A percentile compares a stretch with the other conserved stretches of the same genome.
phyloP scores from a whole-genome alignment of 2,888 invertebrate genomes.

The Drosophila buzzatii region DNA sequence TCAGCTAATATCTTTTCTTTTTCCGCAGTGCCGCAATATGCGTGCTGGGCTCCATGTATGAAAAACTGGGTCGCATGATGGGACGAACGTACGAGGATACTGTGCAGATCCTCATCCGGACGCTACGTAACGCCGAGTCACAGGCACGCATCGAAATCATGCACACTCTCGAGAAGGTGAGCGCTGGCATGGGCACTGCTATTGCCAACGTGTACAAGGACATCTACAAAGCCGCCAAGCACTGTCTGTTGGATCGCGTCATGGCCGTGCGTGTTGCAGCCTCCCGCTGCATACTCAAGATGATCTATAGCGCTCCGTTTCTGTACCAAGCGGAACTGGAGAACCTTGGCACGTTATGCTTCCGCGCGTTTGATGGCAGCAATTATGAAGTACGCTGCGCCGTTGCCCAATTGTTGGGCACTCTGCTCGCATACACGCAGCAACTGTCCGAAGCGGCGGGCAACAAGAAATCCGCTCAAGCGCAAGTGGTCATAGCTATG shows the following conservation, averaged over 20 bases:
- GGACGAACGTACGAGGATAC: slow-evolving; percentile 99
- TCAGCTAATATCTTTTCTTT: background rate
- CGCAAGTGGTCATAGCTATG: slow-evolving; percentile 50
- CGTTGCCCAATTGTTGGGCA: slow-evolving; percentile 96
- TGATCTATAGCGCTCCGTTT: slow-evolving; percentile 94
- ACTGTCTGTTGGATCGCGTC: slow-evolving; percentile 95
- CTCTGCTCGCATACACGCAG: slow-evolving; percentile 89
- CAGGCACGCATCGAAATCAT: slow-evolving; percentile 98
- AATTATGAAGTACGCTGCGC: slow-evolving; percentile 96
- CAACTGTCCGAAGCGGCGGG: slow-evolving; percentile 87
- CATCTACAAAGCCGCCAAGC: slow-evolving; percentile 95
- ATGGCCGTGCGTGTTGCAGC: slow-evolving; percentile 97
- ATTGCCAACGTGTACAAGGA: slow-evolving; percentile 94
- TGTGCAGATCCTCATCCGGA: slow-evolving; percentile 95
- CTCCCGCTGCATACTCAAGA: slow-evolving; percentile 94
- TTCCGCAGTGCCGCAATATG: slow-evolving; percentile 95
- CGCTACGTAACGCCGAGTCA: slow-evolving; percentile 96
- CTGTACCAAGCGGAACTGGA: slow-evolving; percentile 96
- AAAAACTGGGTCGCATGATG: slow-evolving; percentile 99
- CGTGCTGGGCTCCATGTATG: slow-evolving; percentile 98
- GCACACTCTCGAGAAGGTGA: slow-evolving; percentile 96
- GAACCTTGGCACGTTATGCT: slow-evolving; percentile 95
- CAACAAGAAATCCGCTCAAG: slow-evolving; percentile 76
- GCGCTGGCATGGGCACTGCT: slow-evolving; percentile 97
- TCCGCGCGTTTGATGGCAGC: slow-evolving; percentile 95